Evolutionary conservation across 1,140 invertebrate species (phyloP).

Genomic region (Calliopsis andreniformis): DNA sequence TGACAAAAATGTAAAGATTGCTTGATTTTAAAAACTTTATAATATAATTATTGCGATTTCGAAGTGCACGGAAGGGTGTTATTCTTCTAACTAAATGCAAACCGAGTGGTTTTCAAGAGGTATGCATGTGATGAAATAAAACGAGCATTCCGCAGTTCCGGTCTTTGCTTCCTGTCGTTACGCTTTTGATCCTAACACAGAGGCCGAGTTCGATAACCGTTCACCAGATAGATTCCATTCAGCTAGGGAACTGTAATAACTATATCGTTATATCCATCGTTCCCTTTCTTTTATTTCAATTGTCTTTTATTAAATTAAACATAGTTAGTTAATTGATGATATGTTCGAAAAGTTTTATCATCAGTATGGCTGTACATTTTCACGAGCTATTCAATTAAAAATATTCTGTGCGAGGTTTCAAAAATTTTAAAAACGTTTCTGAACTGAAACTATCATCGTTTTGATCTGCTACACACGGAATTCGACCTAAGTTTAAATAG

Average conservation of each 20-base stretch:
- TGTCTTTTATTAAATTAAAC: background rate
- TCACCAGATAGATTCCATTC: constrained; percentile 45
- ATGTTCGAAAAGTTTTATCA: background rate
- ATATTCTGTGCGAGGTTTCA: constrained; percentile 13
- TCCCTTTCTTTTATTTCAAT: background rate
- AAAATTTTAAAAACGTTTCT: constrained; percentile 51
- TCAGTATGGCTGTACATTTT: too few species aligned
- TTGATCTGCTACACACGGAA: constrained; percentile 6
- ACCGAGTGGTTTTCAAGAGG: constrained; percentile 70
- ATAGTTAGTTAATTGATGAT: background rate
- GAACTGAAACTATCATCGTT: constrained; percentile 5
- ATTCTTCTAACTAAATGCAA: constrained; percentile 60
- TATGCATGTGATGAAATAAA: constrained; percentile 60
- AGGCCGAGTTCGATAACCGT: constrained; percentile 68
- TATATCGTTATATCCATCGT: background rate
- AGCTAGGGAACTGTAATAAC: constrained; percentile 11
- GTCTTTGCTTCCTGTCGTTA: constrained; percentile 74
- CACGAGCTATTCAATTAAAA: background rate
- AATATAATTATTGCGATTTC: background rate
- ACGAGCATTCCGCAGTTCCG: constrained; percentile 71
- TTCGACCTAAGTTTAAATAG: constrained; percentile 74
- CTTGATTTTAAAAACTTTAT: background rate
- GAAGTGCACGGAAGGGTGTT: constrained; percentile 8
- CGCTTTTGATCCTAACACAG: constrained; percentile 59
- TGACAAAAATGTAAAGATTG: too few species aligned